Conservation (phyloP, 2,888 invertebrate species). For the Geophilus truncorum region DNA sequence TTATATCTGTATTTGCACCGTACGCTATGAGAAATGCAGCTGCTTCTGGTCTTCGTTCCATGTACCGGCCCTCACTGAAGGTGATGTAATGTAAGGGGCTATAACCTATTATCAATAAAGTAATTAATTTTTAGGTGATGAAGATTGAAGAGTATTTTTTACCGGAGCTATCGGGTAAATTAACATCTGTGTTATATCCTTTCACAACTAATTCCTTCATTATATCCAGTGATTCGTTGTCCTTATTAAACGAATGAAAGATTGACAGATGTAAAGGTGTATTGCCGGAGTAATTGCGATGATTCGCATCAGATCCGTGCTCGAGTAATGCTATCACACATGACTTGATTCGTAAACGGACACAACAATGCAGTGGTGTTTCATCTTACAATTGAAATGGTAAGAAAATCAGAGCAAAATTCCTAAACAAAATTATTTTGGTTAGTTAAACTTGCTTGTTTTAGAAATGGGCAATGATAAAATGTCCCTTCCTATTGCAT, state of each 20-base stretch:
- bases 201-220: constrained; percentile 42
- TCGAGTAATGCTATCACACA: constrained; percentile 43
- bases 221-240: constrained; percentile 43
- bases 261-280: constrained; percentile 42
- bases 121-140: too few species aligned
- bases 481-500: constrained; percentile 47
- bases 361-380: constrained; percentile 47
- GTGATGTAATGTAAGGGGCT: constrained; percentile 46
- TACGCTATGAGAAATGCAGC: constrained; percentile 46
- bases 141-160: too few species aligned
- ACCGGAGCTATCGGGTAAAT: constrained; percentile 41
- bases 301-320: constrained; percentile 47
- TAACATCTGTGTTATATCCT: constrained; percentile 45
- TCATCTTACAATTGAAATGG: constrained; percentile 40
- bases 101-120: constrained; percentile 39
- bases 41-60: constrained; percentile 43
- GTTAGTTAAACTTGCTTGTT: constrained; percentile 41
- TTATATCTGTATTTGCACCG: constrained; percentile 44
- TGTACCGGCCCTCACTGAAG: constrained; percentile 43
- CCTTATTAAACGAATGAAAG: constrained; percentile 38
- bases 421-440: too few species aligned
- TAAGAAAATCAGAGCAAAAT: too few species aligned
- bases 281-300: constrained; percentile 42
- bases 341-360: constrained; percentile 43
- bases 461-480: constrained; percentile 45